Evolutionary conservation across 2,113 vertebrate genomes (phyloP).

Genomic region (Hemichromis elongatus): DNA sequence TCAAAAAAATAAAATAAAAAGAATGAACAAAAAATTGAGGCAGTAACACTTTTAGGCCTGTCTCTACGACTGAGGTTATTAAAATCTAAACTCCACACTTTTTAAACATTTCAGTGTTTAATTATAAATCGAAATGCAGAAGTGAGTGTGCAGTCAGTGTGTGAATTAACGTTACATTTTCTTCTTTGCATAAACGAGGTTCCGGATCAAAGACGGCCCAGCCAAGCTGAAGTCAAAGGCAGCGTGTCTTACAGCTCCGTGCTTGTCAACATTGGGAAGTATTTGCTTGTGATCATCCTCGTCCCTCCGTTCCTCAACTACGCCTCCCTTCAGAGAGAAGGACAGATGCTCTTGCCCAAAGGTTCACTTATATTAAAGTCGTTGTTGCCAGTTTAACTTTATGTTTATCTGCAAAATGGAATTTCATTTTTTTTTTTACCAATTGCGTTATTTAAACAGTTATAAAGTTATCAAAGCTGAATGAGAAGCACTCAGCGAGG

Average conservation of each 20-base stretch:
- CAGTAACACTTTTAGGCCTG: background rate
- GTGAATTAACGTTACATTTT: background rate
- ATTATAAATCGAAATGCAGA: background rate
- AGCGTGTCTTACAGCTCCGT: constrained; percentile 46
- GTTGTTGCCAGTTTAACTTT: background rate
- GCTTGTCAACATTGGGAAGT: constrained; percentile 66
- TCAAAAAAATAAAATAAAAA: background rate
- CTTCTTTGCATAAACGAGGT: background rate
- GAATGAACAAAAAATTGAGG: background rate
- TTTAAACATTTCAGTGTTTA: background rate
- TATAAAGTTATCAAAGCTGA: background rate
- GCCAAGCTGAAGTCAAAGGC: background rate
- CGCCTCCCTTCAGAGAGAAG: constrained; percentile 77
- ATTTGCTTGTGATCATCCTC: constrained; percentile 71
- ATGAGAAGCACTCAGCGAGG: background rate
- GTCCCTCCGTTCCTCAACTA: constrained; percentile 80
- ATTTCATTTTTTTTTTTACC: background rate
- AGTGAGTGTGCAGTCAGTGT: background rate
- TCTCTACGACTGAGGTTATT: background rate
- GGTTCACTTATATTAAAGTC: constrained; percentile 36
- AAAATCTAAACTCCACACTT: background rate
- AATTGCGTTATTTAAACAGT: background rate
- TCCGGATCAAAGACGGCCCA: background rate
- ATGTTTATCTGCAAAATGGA: background rate
- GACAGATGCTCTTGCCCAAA: constrained; percentile 70